Base-by-base conservation (phyloP, 2,888 invertebrate species). In the Nesidiocoris tenuis region DNA sequence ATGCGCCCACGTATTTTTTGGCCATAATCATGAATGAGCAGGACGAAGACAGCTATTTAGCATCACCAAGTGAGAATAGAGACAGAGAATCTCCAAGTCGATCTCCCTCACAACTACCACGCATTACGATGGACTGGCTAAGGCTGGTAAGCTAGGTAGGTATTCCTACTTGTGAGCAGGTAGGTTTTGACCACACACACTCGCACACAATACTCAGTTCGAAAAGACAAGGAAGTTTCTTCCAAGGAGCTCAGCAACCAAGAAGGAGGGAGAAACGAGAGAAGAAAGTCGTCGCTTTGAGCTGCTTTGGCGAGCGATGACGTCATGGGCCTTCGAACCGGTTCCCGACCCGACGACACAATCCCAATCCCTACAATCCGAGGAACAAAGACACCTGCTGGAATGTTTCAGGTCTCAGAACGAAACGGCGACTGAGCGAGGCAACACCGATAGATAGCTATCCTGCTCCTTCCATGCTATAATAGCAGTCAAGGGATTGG, bases 331-430 rank as follows among this genome's bases (percentile, higher is more conserved):
- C 63, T 39, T 19, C 22, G 56, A 72, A 72, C 72, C 61, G 72
- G 72, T 72, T 72, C 72, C 39, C 57, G 56, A 39, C 39, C 39
- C 39, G 39, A 39, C 39, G 39, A 39, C 39, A 39, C 39, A 39
- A 39, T 59, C 59, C 59, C 39, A 39, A 39, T 59, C 59, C 59
- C 17, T n/a, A n/a, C 18, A 18, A 18, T 67, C 21, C 71, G 12
- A 56, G 21, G 72, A 72, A 75, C 74, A 75, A 75, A 75, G 74
- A 57, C 74, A 75, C 74, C 74, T 75, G 74, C 59, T 66, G 74
- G 74, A 75, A 75, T 75, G 74, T 63, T 54, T 24, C 22, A 19
- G 7, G 55, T n/a, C 55, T n/a, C 17, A 63, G 39, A 39, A 39
- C 39, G 39, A 39, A 39, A 39, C 39, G 39, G 39, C 39, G 39